Conservation (phyloP, 2,888 invertebrate species). For the Agrilus biguttatus region DNA sequence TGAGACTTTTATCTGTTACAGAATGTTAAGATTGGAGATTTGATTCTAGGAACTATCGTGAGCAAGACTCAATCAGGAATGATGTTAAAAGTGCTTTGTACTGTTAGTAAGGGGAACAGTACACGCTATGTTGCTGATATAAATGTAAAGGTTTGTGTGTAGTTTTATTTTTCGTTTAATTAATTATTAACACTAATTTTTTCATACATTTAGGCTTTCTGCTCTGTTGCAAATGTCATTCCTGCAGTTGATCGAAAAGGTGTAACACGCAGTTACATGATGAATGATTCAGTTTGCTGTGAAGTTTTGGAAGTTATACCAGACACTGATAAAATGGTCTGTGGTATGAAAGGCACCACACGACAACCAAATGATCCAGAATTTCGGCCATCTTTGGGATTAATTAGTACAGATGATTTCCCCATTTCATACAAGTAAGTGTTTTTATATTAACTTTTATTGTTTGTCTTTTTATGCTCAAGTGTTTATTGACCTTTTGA, state of each 20-base stretch:
- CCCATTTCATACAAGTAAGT: constrained; percentile 73
- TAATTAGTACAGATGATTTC: constrained; percentile 69
- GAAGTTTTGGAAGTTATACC: constrained; percentile 77
- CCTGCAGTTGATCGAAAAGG: constrained; percentile 68
- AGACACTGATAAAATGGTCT: constrained; percentile 74
- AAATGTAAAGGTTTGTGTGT: constrained; percentile 59
- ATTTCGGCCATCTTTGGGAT: constrained; percentile 62
- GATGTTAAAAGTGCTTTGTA: constrained; percentile 72
- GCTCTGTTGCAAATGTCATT: constrained; percentile 55
- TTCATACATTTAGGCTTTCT: constrained; percentile 39
- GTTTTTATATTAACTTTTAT: constrained; percentile 13
- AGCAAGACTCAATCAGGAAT: constrained; percentile 59
- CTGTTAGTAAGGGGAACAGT: constrained; percentile 55
- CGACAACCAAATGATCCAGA: constrained; percentile 54
- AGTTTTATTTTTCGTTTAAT: background rate
- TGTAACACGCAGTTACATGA: constrained; percentile 60
- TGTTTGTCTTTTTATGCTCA: constrained; percentile 7
- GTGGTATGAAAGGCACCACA: constrained; percentile 72
- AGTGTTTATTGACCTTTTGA: too few species aligned
- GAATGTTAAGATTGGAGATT: constrained; percentile 62
- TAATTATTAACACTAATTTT: too few species aligned
- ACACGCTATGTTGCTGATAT: constrained; percentile 75
- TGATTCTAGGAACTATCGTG: constrained; percentile 64
- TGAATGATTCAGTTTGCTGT: constrained; percentile 76
- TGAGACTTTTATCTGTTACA: constrained; percentile 17